A percentile compares a stretch with the other conserved stretches of the same genome.
phyloP scores from a whole-genome alignment of 2,797 vertebrate species.

The Denticeps clupeoides region DNA sequence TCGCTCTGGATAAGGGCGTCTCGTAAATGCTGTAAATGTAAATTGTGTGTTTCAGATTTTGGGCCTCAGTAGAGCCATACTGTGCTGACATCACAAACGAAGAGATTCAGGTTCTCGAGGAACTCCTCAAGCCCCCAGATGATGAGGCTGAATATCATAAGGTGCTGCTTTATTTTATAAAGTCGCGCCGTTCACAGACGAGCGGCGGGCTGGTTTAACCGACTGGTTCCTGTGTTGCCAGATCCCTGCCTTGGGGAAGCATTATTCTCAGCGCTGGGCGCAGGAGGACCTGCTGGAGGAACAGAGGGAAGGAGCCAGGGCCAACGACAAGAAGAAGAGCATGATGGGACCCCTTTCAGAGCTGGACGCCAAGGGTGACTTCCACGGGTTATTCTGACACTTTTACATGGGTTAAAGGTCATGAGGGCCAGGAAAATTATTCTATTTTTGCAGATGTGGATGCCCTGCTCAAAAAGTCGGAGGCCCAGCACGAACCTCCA shows the following conservation, averaged over 20 bases:
- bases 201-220: too few species aligned
- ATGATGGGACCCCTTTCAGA: conserved; percentile 83
- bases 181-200: too few species aligned
- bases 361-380: conserved; percentile 89
- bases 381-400: too few species aligned
- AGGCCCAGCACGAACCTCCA: conserved; percentile 87
- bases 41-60: conserved; percentile 69
- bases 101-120: conserved; percentile 87
- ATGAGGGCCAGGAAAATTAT: too few species aligned
- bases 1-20: too few species aligned
- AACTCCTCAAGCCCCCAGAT: conserved; percentile 86
- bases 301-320: conserved; percentile 87
- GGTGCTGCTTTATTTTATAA: too few species aligned
- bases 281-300: conserved; percentile 94
- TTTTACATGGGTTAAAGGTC: too few species aligned
- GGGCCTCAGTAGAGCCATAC: conserved; percentile 94
- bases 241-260: conserved; percentile 89
- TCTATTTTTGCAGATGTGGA: conserved; percentile 76
- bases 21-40: too few species aligned
- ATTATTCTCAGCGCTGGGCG: conserved; percentile 95
- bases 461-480: conserved; percentile 86
- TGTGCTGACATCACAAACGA: conserved; percentile 94
- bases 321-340: conserved; percentile 92
- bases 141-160: conserved; percentile 95
- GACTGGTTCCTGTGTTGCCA: conserved; percentile 28